These are phyloP conservation scores for Gallinago paraguaiae DNA, from an alignment of 2,113 vertebrate genomes.

Conservation along the genomic window DNA sequence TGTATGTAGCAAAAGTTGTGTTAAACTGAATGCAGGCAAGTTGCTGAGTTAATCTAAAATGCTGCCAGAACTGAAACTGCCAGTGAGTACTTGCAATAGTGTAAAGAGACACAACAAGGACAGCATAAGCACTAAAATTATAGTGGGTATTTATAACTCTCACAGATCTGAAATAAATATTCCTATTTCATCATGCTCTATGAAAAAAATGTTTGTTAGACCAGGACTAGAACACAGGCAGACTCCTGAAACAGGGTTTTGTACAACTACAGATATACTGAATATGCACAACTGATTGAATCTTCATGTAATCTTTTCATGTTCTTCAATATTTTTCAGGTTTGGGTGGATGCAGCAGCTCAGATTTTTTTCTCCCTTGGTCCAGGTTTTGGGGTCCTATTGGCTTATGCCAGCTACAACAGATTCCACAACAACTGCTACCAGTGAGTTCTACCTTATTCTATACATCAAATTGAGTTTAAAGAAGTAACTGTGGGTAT, in stretches of 20 bases:
- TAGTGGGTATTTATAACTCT: background rate
- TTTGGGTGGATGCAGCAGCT: conserved; percentile 97
- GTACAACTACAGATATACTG: background rate
- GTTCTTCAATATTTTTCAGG: conserved; percentile 75
- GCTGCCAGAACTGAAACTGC: background rate
- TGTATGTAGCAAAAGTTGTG: background rate
- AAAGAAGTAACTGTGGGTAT: background rate
- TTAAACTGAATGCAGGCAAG: background rate
- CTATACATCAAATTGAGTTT: background rate
- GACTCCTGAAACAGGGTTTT: background rate
- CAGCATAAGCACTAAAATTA: background rate
- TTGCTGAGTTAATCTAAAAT: background rate
- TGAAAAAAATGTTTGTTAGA: background rate
- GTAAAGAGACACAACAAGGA: background rate
- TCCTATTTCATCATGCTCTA: background rate
- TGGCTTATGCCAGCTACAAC: conserved; percentile 98
- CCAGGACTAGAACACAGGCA: background rate
- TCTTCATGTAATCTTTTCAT: background rate
- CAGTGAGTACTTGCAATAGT: background rate
- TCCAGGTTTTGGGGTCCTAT: conserved; percentile 93
- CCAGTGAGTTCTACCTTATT: conserved; percentile 82
- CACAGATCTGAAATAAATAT: background rate
- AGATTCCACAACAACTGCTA: conserved; percentile 99
- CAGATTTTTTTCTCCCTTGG: conserved; percentile 99
- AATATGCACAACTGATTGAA: background rate